phyloP scores from a whole-genome alignment of 2,797 vertebrate species.

The Semotilus atromaculatus region DNA sequence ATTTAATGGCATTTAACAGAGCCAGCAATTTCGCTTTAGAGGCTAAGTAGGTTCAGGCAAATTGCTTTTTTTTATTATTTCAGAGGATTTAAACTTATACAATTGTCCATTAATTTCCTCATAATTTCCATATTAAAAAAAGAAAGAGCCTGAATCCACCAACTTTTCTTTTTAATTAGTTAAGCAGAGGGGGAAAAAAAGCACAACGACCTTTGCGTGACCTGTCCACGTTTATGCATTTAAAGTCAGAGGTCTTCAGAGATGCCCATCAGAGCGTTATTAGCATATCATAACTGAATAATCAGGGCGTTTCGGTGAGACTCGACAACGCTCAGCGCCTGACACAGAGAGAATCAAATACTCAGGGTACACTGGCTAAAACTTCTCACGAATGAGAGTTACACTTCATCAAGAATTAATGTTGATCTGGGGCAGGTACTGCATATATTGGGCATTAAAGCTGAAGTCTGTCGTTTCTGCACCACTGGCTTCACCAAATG shows the following conservation, averaged over 20 bases:
- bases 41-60: slow-evolving; percentile 27
- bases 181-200: not conserved
- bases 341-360: slow-evolving; percentile 6
- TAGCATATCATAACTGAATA: slow-evolving; percentile 55
- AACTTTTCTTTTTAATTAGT: slow-evolving; percentile 29
- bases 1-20: slow-evolving; percentile 38
- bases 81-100: slow-evolving; percentile 28
- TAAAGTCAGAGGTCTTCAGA: slow-evolving; percentile 38
- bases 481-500: slow-evolving; percentile 3
- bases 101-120: slow-evolving; percentile 3
- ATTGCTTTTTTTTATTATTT: slow-evolving; percentile 25
- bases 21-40: slow-evolving; percentile 8
- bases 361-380: not conserved
- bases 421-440: slow-evolving; percentile 23
- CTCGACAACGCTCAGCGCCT: not conserved
- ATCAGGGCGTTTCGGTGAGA: slow-evolving; percentile 21
- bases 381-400: not conserved
- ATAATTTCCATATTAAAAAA: slow-evolving; percentile 23
- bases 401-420: slow-evolving; percentile 28
- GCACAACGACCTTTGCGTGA: slow-evolving; percentile 17
- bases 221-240: slow-evolving; percentile 21
- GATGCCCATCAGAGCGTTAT: slow-evolving; percentile 24
- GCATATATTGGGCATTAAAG: slow-evolving; percentile 26
- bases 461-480: not conserved
- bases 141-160: not conserved